Evolutionary conservation across 2,888 invertebrate species (phyloP), one percentile per base, ranked within the genome.

Genomic region (Lithodes maja): DNA sequence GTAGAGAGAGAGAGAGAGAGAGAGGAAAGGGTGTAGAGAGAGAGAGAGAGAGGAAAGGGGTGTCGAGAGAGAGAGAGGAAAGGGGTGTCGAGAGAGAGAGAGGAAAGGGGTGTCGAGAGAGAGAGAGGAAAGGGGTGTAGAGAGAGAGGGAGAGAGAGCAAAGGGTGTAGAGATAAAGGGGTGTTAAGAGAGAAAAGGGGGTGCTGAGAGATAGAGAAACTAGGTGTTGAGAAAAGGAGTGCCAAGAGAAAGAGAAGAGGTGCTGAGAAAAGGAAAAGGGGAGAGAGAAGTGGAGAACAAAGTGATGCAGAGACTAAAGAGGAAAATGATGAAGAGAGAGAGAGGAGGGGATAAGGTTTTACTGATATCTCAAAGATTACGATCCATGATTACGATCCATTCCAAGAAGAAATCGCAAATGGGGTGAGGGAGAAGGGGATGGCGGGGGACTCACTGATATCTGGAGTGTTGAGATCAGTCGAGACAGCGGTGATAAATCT

Each of bases 371-470:
- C 68, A 61, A 61, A 15, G 68, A 15, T 12, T 12, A 12, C 61
- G 15, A 7, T 61, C 9, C 9, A 61, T 7, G 68, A 15, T 12
- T 12, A 12, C 61, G 15, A 7, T 61, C 9, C 9, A 61, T 7
- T 7, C 7, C 7, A 12, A 61, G 68, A 2, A 61, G 68, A 15
- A 61, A 7, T 61, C 15, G 68, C 15, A 12, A 61, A 15, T 12
- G 15, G 7, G 68, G 15, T 12, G 2, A 15, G 1, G 7, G 15
- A 15, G 1, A 61, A 15, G 68, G 1, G 15, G 7, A 12, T 12
- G 68, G 68, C n/a, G 17, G 71, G 71, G 17, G 71, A 71, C 71
- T 71, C 71, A 71, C 71, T 71, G 71, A 71, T 71, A 71, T 71
- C 71, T 12, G 71, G 71, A 17, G 71, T 71, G 71, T 71, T 1